A percentile compares a stretch with the other conserved stretches of the same genome.
These are phyloP conservation scores for Chrysodeixis includens DNA, from an alignment of 2,888 invertebrate genomes.

Conservation along the genomic window DNA sequence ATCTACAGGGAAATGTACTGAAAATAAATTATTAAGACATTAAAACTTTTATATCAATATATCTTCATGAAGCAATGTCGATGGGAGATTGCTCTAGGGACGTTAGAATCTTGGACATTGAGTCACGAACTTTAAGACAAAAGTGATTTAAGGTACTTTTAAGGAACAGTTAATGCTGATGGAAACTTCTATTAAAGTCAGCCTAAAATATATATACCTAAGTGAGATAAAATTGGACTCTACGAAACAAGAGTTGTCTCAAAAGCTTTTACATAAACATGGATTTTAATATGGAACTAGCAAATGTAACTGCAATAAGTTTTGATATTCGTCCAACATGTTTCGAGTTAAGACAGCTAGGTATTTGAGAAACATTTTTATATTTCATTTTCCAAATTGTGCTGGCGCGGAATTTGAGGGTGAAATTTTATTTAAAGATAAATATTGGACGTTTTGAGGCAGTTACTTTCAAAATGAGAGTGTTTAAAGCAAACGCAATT, in stretches of 20 bases:
- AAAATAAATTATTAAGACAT: not conserved
- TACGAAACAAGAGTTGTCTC: too few relatives aligned
- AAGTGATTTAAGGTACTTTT: not conserved
- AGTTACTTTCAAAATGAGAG: too few relatives aligned
- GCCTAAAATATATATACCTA: too few relatives aligned
- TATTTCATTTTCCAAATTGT: constrained; percentile 6
- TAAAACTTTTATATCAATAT: not conserved
- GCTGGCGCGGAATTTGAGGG: not conserved
- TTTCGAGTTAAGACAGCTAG: constrained; percentile 7
- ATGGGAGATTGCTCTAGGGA: not conserved
- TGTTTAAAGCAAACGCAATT: too few relatives aligned
- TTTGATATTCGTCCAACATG: constrained; percentile 9
- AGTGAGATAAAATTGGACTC: too few relatives aligned
- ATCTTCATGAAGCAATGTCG: not conserved
- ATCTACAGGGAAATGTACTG: not conserved
- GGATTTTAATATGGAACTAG: constrained; percentile 25
- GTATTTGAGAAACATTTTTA: constrained; percentile 17
- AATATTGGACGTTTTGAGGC: too few relatives aligned
- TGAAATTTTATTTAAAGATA: not conserved
- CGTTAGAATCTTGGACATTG: not conserved
- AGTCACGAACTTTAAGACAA: constrained; percentile 1
- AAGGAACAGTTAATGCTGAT: too few relatives aligned
- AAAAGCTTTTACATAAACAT: constrained; percentile 1
- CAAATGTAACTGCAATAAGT: constrained; percentile 16
- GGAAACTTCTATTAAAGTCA: too few relatives aligned